These are phyloP conservation scores for Prunella himalayana DNA, from an alignment of 2,113 vertebrate genomes.

Conservation along the genomic window DNA sequence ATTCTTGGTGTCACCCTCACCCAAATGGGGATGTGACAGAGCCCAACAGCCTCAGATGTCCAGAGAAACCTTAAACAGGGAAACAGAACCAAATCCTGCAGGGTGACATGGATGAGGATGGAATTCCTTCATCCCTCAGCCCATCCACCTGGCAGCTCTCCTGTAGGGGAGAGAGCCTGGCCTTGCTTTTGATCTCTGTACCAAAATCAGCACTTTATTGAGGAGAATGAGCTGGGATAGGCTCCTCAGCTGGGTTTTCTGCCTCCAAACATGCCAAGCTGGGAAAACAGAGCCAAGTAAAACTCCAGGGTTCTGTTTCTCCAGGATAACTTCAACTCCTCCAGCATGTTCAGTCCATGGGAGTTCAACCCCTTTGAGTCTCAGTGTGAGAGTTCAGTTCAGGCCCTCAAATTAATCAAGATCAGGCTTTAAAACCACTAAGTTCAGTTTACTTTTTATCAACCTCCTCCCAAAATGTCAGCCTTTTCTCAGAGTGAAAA, in stretches of 20 bases:
- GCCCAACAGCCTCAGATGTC: neutral
- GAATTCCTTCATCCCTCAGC: neutral
- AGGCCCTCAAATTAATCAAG: neutral
- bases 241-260: neutral
- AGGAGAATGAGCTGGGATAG: neutral
- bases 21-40: neutral
- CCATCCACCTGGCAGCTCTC: neutral
- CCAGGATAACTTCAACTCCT: neutral
- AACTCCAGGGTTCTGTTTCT: neutral
- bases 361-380: neutral
- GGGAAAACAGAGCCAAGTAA: neutral
- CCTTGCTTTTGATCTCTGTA: neutral
- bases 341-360: neutral
- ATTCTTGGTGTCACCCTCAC: neutral
- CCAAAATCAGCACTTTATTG: neutral
- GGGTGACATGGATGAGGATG: fast-evolving
- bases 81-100: neutral
- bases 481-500: neutral
- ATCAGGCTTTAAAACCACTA: neutral
- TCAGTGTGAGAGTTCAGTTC: neutral
- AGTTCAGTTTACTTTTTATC: neutral
- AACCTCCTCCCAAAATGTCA: neutral
- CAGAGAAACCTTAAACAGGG: neutral
- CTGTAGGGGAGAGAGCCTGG: fast-evolving
- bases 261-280: neutral